phyloP scores from a whole-genome alignment of 2,888 invertebrate genomes.

The Epinotia bilunana region DNA sequence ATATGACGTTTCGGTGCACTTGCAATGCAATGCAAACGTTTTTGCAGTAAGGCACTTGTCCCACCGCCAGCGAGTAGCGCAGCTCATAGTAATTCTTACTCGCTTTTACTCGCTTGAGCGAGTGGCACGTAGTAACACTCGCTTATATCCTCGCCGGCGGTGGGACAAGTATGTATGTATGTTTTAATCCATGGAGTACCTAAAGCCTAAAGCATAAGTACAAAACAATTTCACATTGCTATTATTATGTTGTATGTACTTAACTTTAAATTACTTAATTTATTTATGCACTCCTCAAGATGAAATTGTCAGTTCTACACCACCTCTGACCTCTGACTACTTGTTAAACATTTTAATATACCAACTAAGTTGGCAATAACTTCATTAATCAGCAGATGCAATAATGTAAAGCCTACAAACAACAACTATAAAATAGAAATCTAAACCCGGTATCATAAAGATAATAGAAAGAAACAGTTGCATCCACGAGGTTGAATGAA shows the following conservation, averaged over 20 bases:
- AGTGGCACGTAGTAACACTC: too few relatives aligned
- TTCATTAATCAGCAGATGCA: background rate
- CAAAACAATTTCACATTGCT: too few relatives aligned
- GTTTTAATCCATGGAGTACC: too few relatives aligned
- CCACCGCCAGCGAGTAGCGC: too few relatives aligned
- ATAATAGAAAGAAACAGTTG: slow-evolving; percentile 1
- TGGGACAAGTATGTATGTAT: too few relatives aligned
- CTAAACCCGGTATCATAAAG: background rate
- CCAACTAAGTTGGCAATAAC: background rate
- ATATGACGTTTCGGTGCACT: too few relatives aligned
- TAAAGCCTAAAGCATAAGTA: too few relatives aligned
- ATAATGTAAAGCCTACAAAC: background rate
- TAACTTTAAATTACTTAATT: background rate
- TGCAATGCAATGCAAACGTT: too few relatives aligned
- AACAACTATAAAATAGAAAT: slow-evolving; percentile 4
- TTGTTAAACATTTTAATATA: background rate
- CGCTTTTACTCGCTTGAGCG: too few relatives aligned
- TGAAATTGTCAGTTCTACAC: background rate
- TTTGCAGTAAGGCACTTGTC: too few relatives aligned
- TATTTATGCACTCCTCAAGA: background rate
- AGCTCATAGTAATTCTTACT: too few relatives aligned
- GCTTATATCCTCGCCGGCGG: too few relatives aligned
- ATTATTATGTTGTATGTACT: background rate
- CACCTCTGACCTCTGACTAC: background rate
- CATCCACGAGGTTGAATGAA: slow-evolving; percentile 19